phyloP scores from a whole-genome alignment of 53 echinoderm and acorn worm species.

The Pentamera pediparva region DNA sequence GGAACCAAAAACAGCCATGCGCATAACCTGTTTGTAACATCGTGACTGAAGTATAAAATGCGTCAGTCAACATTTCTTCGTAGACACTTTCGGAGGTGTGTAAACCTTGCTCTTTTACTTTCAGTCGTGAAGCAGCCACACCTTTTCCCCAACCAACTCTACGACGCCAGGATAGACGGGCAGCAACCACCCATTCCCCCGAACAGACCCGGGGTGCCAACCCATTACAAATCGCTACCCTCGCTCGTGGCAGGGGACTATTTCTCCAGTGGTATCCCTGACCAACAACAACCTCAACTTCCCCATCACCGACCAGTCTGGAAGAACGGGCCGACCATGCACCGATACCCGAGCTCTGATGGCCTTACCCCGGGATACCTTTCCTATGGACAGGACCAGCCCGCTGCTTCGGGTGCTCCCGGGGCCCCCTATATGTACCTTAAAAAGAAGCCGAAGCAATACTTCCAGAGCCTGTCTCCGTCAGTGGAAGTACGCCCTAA shows the following conservation, averaged over 20 bases:
- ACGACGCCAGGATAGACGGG: neutral
- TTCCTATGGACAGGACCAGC: neutral
- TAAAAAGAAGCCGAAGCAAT: neutral
- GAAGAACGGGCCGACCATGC: neutral
- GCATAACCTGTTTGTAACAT: no score
- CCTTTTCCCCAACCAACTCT: conserved; percentile 9
- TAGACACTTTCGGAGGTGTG: no score
- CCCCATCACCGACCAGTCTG: conserved; percentile 4
- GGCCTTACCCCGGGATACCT: neutral
- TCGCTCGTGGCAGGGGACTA: neutral
- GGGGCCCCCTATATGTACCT: conserved; percentile 3
- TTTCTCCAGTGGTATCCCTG: neutral
- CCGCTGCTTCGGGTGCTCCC: neutral
- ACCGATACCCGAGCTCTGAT: conserved; percentile 7
- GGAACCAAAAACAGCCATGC: no score
- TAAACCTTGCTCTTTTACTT: no score
- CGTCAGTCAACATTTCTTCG: no score
- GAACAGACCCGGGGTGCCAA: neutral
- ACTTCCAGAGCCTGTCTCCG: neutral
- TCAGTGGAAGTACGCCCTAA: neutral
- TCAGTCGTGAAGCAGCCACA: no score
- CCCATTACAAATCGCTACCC: conserved; percentile 10
- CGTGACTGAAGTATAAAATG: no score
- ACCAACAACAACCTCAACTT: neutral
- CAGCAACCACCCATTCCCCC: conserved; percentile 3